Percentiles rank a stretch among this genome's conserved stretches.
Conservation (phyloP, 2,797 vertebrate genomes). For the Falco cherrug region DNA sequence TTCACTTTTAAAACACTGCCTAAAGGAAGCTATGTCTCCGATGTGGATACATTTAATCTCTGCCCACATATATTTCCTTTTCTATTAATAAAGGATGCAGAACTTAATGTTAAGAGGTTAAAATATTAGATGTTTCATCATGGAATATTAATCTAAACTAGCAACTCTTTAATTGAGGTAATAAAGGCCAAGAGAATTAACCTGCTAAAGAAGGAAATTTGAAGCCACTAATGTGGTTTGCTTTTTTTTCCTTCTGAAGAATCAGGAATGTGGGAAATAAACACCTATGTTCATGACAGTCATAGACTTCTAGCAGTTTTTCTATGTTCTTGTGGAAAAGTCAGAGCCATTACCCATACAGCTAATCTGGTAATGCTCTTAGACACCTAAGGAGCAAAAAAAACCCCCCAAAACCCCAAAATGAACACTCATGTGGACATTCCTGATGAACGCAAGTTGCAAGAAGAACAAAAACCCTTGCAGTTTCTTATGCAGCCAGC, state of each 20-base stretch:
- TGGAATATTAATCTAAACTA: background rate
- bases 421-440: background rate
- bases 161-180: background rate
- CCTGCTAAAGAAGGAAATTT: background rate
- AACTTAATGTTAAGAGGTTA: background rate
- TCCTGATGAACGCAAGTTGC: background rate
- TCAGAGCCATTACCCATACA: background rate
- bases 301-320: background rate
- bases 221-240: background rate
- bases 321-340: background rate
- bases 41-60: background rate
- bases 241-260: background rate
- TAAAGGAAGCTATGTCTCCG: background rate
- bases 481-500: background rate
- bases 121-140: background rate
- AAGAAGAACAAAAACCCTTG: background rate
- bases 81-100: background rate
- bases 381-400: background rate
- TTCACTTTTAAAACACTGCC: background rate
- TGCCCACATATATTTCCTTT: background rate
- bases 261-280: background rate
- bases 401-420: background rate
- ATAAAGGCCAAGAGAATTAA: background rate
- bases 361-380: background rate
- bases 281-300: background rate